Evolutionary conservation across 2,888 invertebrate genomes (phyloP), one percentile per base, ranked within the genome.

Genomic region (Bruchidius siliquastri): DNA sequence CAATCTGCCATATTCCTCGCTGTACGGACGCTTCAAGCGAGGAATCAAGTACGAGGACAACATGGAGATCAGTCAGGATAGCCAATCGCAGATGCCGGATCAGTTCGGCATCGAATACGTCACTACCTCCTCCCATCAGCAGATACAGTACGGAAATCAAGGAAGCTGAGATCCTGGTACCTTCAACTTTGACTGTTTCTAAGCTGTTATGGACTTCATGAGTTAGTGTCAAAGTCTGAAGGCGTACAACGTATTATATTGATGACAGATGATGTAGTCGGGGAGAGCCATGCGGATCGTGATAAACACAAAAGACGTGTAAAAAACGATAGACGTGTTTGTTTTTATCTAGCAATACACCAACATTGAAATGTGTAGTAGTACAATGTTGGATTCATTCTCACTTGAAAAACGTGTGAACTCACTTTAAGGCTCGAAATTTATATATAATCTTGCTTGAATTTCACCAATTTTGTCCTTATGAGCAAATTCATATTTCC

Each of bases 1-100:
- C 87, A 96, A 96, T 87, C 88, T 96, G 83, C 96, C 96, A 67
- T 96, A 96, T 85, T 96, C 96, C 20, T 96, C 96, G 3, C 88
- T 96, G 30, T 96, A 96, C 84, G 96, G 96, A 0, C 90, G 96
- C 74, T 96, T 96, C 85, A 96, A 96, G 86, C 90, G 96, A 72
- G 94, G 94, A 83, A 85, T 86, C 71, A 95, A 95, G 86, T 94
- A 93, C 84, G 94, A 94, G 76, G 90, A 89, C 75, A 82, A 82
- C 72, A 83, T 85, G 70, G 87, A 87, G 73, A 74, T 80, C 18
- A 85, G 84, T 74, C 82, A 84, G 26, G 85, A 85, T 79, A 84
- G 85, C 73, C 85, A 86, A 75, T 84, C 85, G 8, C 85, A 85
- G 70, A 77, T 85, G 77, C 78, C 80, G 18, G 83, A 83, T 72